A percentile compares a stretch with the other conserved stretches of the same genome.
Conservation (phyloP, 2,113 vertebrate genomes). For the Cygnus atratus region DNA sequence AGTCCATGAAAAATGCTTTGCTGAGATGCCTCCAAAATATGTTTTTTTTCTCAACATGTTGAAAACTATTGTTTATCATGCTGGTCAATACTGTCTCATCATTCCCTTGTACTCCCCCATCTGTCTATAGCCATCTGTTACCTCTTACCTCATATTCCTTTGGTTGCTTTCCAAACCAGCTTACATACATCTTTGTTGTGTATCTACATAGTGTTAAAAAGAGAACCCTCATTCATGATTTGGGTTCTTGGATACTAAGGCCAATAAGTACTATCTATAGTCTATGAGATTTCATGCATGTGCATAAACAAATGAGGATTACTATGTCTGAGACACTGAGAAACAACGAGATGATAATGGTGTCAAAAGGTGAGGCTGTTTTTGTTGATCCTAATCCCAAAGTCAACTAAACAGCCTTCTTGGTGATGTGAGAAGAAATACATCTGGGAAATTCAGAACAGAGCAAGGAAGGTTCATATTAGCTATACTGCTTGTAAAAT, state of each 20-base stretch:
- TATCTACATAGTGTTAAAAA: neutral
- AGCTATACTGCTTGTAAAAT: neutral
- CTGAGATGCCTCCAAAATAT: neutral
- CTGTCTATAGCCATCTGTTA: neutral
- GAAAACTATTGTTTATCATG: neutral
- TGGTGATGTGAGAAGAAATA: neutral
- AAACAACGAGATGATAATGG: neutral
- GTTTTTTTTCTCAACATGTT: neutral
- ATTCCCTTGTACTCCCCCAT: neutral
- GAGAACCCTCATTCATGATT: neutral
- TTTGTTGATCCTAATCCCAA: neutral
- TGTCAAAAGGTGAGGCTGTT: neutral
- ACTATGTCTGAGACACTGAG: rapidly evolving
- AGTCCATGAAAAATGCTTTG: neutral
- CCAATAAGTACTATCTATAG: neutral
- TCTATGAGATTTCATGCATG: neutral
- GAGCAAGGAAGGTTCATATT: neutral
- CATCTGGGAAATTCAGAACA: neutral
- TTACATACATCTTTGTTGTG: neutral
- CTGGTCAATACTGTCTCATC: neutral
- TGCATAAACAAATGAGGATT: neutral
- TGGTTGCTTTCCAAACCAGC: neutral
- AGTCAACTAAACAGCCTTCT: neutral
- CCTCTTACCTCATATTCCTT: neutral
- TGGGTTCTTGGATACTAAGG: neutral